Evolutionary conservation across 2,113 vertebrate species (phyloP).

Genomic region (Thunnus maccoyii): DNA sequence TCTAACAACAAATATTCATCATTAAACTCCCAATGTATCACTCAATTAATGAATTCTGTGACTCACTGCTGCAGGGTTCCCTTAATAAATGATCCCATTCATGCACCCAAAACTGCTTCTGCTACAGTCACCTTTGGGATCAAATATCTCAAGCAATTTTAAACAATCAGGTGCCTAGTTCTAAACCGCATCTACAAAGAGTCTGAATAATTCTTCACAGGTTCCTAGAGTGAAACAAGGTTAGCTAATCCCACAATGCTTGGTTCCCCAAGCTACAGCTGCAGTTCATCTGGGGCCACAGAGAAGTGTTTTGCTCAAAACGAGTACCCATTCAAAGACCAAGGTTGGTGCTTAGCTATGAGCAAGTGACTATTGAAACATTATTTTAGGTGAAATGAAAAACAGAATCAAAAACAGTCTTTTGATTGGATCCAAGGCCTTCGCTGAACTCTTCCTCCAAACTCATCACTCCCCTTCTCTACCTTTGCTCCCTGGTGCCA

Average conservation of each 20-base stretch:
- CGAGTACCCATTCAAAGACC: conserved; percentile 55
- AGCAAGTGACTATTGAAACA: conserved; percentile 64
- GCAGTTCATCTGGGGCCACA: conserved; percentile 60
- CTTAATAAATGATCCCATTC: conserved; percentile 6
- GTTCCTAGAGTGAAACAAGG: conserved; percentile 48
- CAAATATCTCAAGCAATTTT: conserved; percentile 20
- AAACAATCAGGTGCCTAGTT: conserved; percentile 26
- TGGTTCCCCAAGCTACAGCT: conserved; percentile 30
- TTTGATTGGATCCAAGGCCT: conserved; percentile 76
- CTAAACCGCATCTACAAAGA: conserved; percentile 26
- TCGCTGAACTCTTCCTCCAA: conserved; percentile 75
- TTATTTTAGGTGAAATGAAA: conserved; percentile 73
- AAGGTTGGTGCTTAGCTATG: conserved; percentile 58
- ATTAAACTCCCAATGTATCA: conserved; percentile 1
- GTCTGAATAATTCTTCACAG: conserved; percentile 28
- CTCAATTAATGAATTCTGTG: conserved; percentile 2
- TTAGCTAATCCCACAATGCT: conserved; percentile 46
- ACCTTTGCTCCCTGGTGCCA: conserved; percentile 73
- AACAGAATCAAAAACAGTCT: conserved; percentile 67
- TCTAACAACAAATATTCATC: neutral
- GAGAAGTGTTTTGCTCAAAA: conserved; percentile 64
- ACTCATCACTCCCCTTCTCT: conserved; percentile 69
- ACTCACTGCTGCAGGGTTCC: neutral
- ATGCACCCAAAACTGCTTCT: neutral
- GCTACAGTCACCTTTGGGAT: conserved; percentile 1